Base-by-base conservation (phyloP, 2,113 vertebrate species). In the Colaptes auratus region DNA sequence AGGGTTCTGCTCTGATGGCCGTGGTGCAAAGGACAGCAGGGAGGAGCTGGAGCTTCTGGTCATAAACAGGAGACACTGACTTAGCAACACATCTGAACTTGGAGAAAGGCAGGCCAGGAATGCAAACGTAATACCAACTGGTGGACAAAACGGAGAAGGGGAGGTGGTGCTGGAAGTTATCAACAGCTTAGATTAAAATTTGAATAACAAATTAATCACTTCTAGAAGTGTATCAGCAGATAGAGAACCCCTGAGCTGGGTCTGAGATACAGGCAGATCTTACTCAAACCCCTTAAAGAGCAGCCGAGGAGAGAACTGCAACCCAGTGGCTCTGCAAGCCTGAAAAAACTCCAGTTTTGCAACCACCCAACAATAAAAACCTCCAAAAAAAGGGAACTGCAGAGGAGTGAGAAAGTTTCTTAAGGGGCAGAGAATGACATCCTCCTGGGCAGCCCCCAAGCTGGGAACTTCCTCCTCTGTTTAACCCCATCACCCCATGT, bases 401-500 rank as follows among this genome's bases (percentile, higher is more conserved):
- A 71, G 31, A 76, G 28, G 27, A 52, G 48, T 1, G 17, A 91
- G 55, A 8, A 19, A 86, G 72, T 18, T 35, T 56, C 7, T 59
- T 27, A 77, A 36, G 59, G 27, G 35, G 33, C 71, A 58, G 58
- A 25, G 48, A 55, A 75, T 7, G 5, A 82, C 53, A 73, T 24
- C 44, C 31, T 70, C 4, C 1, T 2, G 1, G 53, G n/a, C 58
- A 74, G 42, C 23, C 31, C 35, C 3, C 1, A 11, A 1, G 21
- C 76, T 35, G 20, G 27, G 52, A 86, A 64, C 48, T 66, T 91
- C 82, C 86, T 44, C 61, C 65, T 77, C 15, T 10, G 21, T 33
- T 65, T 46, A 24, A 20, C 36, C 5, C 2, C 2, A 0, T n/a
- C 60, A 59, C 30, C 35, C 21, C 0, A 0, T 1, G 1, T 1